Conservation (phyloP, 2,888 invertebrate genomes). For the Spilarctia lutea region DNA sequence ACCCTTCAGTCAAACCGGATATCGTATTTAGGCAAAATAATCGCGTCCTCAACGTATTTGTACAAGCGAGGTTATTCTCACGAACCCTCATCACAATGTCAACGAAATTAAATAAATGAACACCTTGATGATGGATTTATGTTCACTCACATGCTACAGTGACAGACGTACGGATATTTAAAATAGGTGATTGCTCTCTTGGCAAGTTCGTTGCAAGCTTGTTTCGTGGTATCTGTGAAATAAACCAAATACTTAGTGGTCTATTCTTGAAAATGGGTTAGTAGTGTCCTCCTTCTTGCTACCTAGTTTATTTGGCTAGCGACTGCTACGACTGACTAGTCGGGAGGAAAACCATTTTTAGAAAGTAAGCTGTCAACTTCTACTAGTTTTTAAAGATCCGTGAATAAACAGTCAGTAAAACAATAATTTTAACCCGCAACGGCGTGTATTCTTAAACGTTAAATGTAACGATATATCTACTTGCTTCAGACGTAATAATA, state of each 20-base stretch:
- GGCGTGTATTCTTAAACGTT: too few species aligned
- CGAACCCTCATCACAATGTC: slow-evolving; percentile 23
- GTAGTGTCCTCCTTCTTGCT: neutral
- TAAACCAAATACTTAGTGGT: neutral
- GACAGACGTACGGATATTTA: neutral
- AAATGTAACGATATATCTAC: too few species aligned
- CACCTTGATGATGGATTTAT: slow-evolving; percentile 22
- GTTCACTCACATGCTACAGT: neutral
- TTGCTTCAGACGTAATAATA: neutral
- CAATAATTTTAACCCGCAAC: too few species aligned
- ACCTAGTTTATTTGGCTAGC: neutral
- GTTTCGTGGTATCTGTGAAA: neutral
- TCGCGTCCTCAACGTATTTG: neutral
- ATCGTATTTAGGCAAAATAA: neutral
- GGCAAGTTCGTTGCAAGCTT: neutral
- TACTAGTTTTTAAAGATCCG: neutral
- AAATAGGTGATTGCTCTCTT: neutral
- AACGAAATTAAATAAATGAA: slow-evolving; percentile 42
- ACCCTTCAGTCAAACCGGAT: neutral
- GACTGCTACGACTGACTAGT: too few species aligned
- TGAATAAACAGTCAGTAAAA: neutral
- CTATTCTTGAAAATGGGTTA: neutral
- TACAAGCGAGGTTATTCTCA: neutral
- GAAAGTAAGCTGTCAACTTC: neutral
- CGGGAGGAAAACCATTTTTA: neutral